These are phyloP conservation scores for Rhinolophus sinicus DNA, from an alignment of 2,113 vertebrate genomes.

Conservation along the genomic window DNA sequence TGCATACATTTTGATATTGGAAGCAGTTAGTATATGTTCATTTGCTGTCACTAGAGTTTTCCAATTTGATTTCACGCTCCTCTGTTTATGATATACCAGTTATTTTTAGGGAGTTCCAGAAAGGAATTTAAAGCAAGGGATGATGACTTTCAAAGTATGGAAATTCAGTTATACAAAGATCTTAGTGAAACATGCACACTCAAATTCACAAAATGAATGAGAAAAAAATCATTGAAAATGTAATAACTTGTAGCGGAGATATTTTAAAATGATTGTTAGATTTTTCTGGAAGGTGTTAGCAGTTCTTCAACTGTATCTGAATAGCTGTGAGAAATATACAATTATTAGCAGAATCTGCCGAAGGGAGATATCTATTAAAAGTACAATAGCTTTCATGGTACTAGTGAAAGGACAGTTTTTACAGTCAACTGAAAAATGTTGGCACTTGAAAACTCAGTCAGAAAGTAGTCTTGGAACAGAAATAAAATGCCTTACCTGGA, in stretches of 20 bases:
- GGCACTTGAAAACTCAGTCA: slow-evolving; percentile 23
- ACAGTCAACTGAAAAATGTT: slow-evolving; percentile 38
- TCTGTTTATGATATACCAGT: slow-evolving; percentile 38
- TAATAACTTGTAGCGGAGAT: slow-evolving; percentile 18
- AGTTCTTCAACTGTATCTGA: slow-evolving; percentile 34
- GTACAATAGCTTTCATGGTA: not conserved
- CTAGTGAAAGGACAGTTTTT: slow-evolving; percentile 2
- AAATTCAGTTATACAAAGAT: slow-evolving; percentile 38
- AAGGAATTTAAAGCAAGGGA: slow-evolving; percentile 53
- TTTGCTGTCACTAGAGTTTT: slow-evolving; percentile 39
- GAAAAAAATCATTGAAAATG: not conserved
- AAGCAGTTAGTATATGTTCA: not conserved
- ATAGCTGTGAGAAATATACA: slow-evolving; percentile 51
- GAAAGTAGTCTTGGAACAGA: slow-evolving; percentile 19
- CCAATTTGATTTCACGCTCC: not conserved
- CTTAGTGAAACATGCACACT: slow-evolving; percentile 7
- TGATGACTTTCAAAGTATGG: slow-evolving; percentile 43
- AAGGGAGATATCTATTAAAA: slow-evolving; percentile 24
- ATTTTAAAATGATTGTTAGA: slow-evolving; percentile 59
- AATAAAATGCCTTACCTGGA: slow-evolving; percentile 76
- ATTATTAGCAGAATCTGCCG: slow-evolving; percentile 60
- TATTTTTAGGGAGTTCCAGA: slow-evolving; percentile 6
- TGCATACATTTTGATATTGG: not conserved
- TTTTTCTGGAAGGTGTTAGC: slow-evolving; percentile 55
- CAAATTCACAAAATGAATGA: slow-evolving; percentile 49